Base-by-base conservation (phyloP, 2,113 vertebrate genomes). In the Semicossyphus pulcher region DNA sequence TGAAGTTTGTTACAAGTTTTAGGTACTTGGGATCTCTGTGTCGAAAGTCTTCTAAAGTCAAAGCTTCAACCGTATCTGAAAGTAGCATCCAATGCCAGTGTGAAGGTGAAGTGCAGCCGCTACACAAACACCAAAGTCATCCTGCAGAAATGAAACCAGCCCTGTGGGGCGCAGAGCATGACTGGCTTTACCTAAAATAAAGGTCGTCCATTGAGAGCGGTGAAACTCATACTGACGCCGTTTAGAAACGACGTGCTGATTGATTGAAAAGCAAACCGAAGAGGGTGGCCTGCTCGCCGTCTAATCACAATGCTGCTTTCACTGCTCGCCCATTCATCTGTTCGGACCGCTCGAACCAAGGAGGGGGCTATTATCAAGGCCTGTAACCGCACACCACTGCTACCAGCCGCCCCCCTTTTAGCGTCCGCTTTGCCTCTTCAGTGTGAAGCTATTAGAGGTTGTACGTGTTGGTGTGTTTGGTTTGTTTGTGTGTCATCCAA, bases 181-280 rank as follows among this genome's bases (percentile, higher is more conserved):
- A 54, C 54, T 42, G 69, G 60, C 29, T 71, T 60, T 66, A 67
- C 80, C 31, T 67, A 31, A 72, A 74, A 61, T 66, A 57, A 53
- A 84, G 76, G 64, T 59, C 11, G 20, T 54, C 71, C 74, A 36
- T 52, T 70, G 73, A 77, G 61, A 59, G 23, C 20, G 6, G 54
- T 78, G 78, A 85, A 82, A 87, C 82, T 89, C 67, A 72, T 4
- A 28, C 81, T 20, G 72, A 52, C 0, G 28, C 61, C 48, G 12
- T 74, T 70, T 23, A 34, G 10, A 76, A 79, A 62, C 26, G 45
- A 77, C 75, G 63, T 20, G 39, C 37, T 73, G 85, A 88, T 69
- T 72, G 83, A 86, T 59, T 83, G 86, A 73, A 81, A 86, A 39
- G 75, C 32, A 67, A 87, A 85, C 58, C 67, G 7, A 23, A 54